A percentile compares a stretch with the other conserved stretches of the same genome.
These are phyloP conservation scores for Griposia aprilina DNA, from an alignment of 2,888 invertebrate genomes.

Conservation along the genomic window DNA sequence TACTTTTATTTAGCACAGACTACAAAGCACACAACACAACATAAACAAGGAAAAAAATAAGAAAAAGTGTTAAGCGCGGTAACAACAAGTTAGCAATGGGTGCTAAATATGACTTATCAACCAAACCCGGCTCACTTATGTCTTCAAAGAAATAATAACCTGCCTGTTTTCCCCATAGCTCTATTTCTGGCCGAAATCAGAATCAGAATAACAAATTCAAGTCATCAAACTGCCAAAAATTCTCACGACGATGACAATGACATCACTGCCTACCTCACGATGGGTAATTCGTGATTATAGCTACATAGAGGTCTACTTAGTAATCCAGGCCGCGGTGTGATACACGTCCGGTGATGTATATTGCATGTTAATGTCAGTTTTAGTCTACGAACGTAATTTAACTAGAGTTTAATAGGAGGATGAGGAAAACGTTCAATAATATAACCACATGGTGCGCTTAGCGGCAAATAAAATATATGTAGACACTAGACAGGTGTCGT, in stretches of 20 bases:
- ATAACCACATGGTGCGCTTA: not conserved
- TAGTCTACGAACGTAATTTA: slow-evolving; percentile 13
- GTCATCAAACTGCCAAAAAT: not conserved
- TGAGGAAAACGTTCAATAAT: not conserved
- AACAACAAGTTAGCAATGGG: not conserved
- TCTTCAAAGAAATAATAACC: not conserved
- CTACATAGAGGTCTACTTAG: slow-evolving; percentile 24
- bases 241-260: slow-evolving; percentile 28
- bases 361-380: slow-evolving; percentile 43
- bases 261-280: slow-evolving; percentile 33
- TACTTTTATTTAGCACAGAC: no score
- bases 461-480: not conserved
- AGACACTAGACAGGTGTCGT: not conserved
- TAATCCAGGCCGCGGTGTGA: slow-evolving; percentile 24
- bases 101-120: not conserved
- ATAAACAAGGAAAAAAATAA: no score
- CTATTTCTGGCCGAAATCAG: slow-evolving; percentile 4
- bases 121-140: not conserved
- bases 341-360: slow-evolving; percentile 28
- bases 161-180: not conserved
- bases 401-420: slow-evolving; percentile 1
- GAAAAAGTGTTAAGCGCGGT: not conserved
- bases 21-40: no score
- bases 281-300: slow-evolving; percentile 35
- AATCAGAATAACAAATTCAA: slow-evolving; percentile 7